Evolutionary conservation across 2,888 invertebrate genomes (phyloP).

Genomic region (Cinara cedri): DNA sequence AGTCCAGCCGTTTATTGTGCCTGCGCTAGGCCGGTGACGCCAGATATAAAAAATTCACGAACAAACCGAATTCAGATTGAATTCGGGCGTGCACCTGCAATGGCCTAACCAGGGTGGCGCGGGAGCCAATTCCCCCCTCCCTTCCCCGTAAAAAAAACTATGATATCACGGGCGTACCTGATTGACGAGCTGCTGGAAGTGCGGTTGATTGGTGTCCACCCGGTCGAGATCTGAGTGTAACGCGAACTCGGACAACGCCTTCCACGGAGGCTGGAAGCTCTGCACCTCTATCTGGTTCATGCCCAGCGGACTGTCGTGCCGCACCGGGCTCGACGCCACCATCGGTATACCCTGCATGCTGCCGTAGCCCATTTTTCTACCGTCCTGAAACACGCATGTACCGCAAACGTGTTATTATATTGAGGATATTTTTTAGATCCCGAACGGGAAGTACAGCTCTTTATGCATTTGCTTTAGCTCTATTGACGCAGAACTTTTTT

Average conservation of each 20-base stretch:
- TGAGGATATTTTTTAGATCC: no score
- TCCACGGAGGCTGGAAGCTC: conserved; percentile 97
- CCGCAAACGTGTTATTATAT: conserved; percentile 58
- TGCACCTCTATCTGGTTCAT: conserved; percentile 87
- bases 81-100: no score
- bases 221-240: conserved; percentile 91
- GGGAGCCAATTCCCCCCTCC: no score
- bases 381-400: conserved; percentile 73
- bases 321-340: conserved; percentile 92
- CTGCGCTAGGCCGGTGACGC: no score
- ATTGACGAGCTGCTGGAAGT: conserved; percentile 95
- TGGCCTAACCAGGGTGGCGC: no score
- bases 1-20: no score
- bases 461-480: no score
- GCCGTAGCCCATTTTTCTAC: conserved; percentile 90
- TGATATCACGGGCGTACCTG: conserved; percentile 71
- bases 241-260: conserved; percentile 93
- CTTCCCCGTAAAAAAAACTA: no score
- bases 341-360: conserved; percentile 97
- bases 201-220: conserved; percentile 83
- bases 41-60: no score
- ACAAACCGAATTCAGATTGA: no score
- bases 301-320: conserved; percentile 86
- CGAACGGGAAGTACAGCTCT: no score
- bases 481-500: no score